Percentiles rank a stretch among this genome's conserved stretches.
Evolutionary conservation across 2,888 invertebrate species (phyloP).

Genomic region (Rhabditoides inermis): DNA sequence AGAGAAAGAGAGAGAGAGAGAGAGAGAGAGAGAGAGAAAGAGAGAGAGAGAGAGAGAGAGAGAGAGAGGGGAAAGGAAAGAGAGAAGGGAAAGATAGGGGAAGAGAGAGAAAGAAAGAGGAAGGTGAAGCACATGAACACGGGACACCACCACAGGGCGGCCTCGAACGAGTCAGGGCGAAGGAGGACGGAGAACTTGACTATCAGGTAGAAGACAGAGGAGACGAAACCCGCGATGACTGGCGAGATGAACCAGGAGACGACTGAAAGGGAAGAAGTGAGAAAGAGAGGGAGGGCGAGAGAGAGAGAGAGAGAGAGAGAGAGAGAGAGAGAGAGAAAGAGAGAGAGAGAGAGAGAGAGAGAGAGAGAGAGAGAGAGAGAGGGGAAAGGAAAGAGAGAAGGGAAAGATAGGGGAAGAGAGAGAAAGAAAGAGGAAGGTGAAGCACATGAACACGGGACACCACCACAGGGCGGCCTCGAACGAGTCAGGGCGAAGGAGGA

Average conservation of each 20-base stretch:
- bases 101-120: neutral
- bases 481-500: constrained; percentile 58
- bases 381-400: neutral
- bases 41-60: neutral
- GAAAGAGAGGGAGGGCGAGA: too few relatives aligned
- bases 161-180: constrained; percentile 22
- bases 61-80: neutral
- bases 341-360: neutral
- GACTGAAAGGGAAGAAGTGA: constrained; percentile 55
- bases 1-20: neutral
- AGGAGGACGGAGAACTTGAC: constrained; percentile 72
- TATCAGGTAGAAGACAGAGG: constrained; percentile 70
- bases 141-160: constrained; percentile 22
- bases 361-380: neutral
- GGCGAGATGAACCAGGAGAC: constrained; percentile 97
- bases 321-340: neutral
- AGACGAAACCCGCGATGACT: constrained; percentile 78
- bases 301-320: neutral
- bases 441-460: constrained; percentile 54
- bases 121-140: constrained; percentile 65
- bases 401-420: neutral
- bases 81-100: neutral
- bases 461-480: constrained; percentile 22
- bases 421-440: constrained; percentile 62
- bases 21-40: neutral